phyloP scores from a whole-genome alignment of 23 tunicate species.

The Clavelina lepadiformis region DNA sequence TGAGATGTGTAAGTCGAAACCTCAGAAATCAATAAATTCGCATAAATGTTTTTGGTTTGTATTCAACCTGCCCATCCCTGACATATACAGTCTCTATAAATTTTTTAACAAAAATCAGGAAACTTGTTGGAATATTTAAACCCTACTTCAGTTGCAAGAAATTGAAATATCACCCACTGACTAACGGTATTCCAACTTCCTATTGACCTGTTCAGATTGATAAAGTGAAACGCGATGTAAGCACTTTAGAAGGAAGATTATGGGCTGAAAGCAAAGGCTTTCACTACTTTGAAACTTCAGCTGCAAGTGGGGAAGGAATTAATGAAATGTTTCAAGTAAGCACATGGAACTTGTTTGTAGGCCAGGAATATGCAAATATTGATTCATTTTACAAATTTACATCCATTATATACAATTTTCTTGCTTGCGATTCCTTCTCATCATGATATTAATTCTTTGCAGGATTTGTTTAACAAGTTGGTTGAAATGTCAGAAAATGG shows the following conservation, averaged over 20 bases:
- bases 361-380: no score
- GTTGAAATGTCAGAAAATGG: constrained; percentile 60
- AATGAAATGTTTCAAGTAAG: constrained; percentile 78
- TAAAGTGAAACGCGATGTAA: constrained; percentile 46
- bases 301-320: constrained; percentile 88
- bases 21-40: no score
- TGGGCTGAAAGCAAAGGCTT: constrained; percentile 94
- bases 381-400: no score
- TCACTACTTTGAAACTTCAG: constrained; percentile 85
- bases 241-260: constrained; percentile 64
- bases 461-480: constrained; percentile 42
- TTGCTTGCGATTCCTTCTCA: neutral
- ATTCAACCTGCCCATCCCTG: no score
- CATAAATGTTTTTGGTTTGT: no score
- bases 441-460: neutral
- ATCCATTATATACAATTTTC: no score
- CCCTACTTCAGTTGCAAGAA: no score
- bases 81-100: no score
- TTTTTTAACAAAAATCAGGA: no score
- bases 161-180: neutral
- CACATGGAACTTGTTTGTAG: no score
- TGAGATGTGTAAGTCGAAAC: no score
- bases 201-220: constrained; percentile 35
- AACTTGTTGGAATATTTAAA: no score
- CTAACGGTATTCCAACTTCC: neutral